Evolutionary conservation across 2,113 vertebrate genomes (phyloP), one percentile per base, ranked within the genome.

Genomic region (Myotis davidii): DNA sequence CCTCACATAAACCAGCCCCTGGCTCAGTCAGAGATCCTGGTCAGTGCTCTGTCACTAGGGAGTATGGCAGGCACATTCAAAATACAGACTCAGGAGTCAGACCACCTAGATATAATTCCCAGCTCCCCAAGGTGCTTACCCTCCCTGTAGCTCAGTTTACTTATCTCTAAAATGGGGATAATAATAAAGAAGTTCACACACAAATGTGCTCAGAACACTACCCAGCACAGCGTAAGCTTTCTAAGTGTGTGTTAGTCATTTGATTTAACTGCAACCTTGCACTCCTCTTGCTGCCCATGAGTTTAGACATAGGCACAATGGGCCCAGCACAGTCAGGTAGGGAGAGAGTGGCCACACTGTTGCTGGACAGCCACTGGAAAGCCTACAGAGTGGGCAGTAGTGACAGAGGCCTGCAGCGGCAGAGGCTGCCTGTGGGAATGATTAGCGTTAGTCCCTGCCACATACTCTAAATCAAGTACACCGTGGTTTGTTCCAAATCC

Each of bases 1-100:
- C 4, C 2, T 9, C 8, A 7, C 3, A 5, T 6, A 79, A 27
- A 42, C 73, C 29, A 54, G 42, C 2, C n/a, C 23, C 0, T 0
- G 3, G 16, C 23, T 70, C 27, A 0, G 5, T 34, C 25, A 5
- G 8, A 52, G 3, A 37, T 17, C 3, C 12, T 6, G 9, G 3
- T 5, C 6, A 5, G 25, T 6, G 23, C 14, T 39, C 45, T 6
- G 2, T 42, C 29, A 32, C 4, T 8, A 1, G 14, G 34, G 14
- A 34, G 8, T 7, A 11, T 17, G 9, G 6, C 9, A 7, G 14
- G 45, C 7, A 6, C 3, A 1, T 11, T 52, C 61, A 23, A 23
- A 45, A 54, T 13, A 1, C 17, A 34, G 9, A 9, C 32, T 48
- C 29, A 11, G 9, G 21, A 56, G 45, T 61, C 39, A 81, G 79